These are phyloP conservation scores for Hybognathus amarus DNA, from an alignment of 2,797 vertebrate species.

Conservation along the genomic window DNA sequence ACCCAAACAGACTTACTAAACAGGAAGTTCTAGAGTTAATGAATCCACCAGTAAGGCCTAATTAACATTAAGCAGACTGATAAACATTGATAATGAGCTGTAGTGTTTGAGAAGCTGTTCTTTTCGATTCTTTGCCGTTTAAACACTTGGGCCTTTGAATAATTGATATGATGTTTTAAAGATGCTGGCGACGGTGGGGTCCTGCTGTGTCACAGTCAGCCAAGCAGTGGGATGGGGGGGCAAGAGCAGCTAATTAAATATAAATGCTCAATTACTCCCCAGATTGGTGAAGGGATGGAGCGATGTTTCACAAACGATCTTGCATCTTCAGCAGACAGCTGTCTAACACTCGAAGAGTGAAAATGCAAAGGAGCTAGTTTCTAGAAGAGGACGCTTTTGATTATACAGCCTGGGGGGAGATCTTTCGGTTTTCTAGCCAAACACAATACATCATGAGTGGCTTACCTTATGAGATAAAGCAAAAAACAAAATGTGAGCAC, in stretches of 20 bases:
- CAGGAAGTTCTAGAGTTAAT: not conserved
- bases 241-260: slow-evolving; percentile 61
- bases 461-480: slow-evolving; percentile 58
- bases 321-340: slow-evolving; percentile 41
- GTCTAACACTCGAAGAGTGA: slow-evolving; percentile 32
- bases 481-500: slow-evolving; percentile 49
- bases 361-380: slow-evolving; percentile 45
- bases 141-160: slow-evolving; percentile 53
- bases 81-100: slow-evolving; percentile 24
- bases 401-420: slow-evolving; percentile 45
- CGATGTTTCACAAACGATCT: slow-evolving; percentile 50
- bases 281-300: slow-evolving; percentile 50
- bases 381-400: slow-evolving; percentile 33
- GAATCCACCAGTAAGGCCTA: not conserved
- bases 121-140: slow-evolving; percentile 47
- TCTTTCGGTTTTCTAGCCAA: slow-evolving; percentile 44
- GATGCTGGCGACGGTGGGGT: slow-evolving; percentile 49
- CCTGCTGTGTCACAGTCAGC: slow-evolving; percentile 54
- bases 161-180: slow-evolving; percentile 63
- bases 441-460: slow-evolving; percentile 42
- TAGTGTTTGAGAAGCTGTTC: slow-evolving; percentile 44
- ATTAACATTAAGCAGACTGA: slow-evolving; percentile 10
- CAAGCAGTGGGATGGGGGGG: slow-evolving; percentile 51
- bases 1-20: slow-evolving; percentile 4
- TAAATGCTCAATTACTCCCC: slow-evolving; percentile 61